Evolutionary conservation across 2,113 vertebrate species (phyloP).

Genomic region (Motacilla tschutschensis): DNA sequence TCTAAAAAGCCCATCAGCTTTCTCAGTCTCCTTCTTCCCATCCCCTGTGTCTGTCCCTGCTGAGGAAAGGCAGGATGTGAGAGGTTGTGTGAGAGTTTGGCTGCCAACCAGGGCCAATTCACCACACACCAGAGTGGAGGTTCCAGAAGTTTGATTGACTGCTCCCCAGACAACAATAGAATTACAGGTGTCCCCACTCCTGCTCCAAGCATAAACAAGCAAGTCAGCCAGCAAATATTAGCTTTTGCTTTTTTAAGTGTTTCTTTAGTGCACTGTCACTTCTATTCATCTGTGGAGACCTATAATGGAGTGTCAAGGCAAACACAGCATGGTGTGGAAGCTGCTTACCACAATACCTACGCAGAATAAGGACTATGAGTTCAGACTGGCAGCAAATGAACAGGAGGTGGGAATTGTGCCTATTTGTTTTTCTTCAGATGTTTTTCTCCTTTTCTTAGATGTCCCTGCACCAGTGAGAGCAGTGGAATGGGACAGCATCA

Average conservation of each 20-base stretch:
- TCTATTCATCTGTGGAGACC: not conserved
- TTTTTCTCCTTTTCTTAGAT: not conserved
- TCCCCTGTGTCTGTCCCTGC: not conserved
- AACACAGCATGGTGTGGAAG: not conserved
- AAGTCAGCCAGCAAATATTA: not conserved
- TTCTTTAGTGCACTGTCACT: not conserved
- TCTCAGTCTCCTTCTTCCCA: not conserved
- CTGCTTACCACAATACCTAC: not conserved
- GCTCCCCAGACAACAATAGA: not conserved
- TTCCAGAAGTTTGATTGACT: not conserved
- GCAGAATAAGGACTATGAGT: not conserved
- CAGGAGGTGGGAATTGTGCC: not conserved
- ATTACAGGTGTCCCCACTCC: not conserved
- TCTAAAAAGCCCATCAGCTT: not conserved
- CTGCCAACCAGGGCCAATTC: accelerated
- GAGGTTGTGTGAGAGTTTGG: not conserved
- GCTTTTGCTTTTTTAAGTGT: not conserved
- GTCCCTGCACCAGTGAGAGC: not conserved
- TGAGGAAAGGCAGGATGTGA: not conserved
- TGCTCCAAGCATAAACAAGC: not conserved
- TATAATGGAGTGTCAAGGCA: not conserved
- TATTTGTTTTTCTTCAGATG: not conserved
- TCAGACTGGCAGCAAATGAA: not conserved
- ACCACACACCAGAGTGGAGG: not conserved
- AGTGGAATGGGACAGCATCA: not conserved